Evolutionary conservation across 2,113 vertebrate species (phyloP).

Genomic region (Charina bottae): DNA sequence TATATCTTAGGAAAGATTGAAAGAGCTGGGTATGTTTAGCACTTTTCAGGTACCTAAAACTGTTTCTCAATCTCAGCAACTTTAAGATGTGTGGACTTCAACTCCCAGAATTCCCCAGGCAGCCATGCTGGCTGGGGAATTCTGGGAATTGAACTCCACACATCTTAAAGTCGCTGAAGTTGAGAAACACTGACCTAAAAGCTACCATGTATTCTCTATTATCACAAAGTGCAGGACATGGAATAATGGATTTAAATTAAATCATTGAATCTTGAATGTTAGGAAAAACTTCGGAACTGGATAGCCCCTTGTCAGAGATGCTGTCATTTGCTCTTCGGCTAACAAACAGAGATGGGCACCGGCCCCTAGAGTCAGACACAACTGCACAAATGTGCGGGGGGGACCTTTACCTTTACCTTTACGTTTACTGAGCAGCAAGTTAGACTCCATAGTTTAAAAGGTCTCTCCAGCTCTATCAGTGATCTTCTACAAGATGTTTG

Average conservation of each 20-base stretch:
- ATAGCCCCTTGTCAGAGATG: neutral
- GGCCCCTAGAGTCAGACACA: too few species aligned
- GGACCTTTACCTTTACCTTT: too few species aligned
- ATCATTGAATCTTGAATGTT: neutral
- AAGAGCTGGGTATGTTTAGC: neutral
- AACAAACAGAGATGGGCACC: too few species aligned
- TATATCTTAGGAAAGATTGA: neutral
- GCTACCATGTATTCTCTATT: neutral
- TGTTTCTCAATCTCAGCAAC: too few species aligned
- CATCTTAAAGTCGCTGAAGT: too few species aligned
- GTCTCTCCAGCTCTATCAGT: neutral
- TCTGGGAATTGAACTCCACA: too few species aligned
- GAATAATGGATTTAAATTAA: neutral
- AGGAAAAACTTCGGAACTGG: neutral
- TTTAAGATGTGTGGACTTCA: too few species aligned
- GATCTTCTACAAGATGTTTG: neutral
- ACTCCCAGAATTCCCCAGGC: too few species aligned
- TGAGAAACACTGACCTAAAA: neutral
- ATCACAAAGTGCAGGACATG: neutral
- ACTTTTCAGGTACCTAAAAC: neutral
- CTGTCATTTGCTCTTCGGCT: neutral
- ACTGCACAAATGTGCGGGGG: too few species aligned
- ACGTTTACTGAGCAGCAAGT: neutral
- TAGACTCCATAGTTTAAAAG: neutral
- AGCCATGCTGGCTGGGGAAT: too few species aligned